These are phyloP conservation scores for Cisticola juncidis DNA, from an alignment of 2,113 vertebrate genomes.

Conservation along the genomic window DNA sequence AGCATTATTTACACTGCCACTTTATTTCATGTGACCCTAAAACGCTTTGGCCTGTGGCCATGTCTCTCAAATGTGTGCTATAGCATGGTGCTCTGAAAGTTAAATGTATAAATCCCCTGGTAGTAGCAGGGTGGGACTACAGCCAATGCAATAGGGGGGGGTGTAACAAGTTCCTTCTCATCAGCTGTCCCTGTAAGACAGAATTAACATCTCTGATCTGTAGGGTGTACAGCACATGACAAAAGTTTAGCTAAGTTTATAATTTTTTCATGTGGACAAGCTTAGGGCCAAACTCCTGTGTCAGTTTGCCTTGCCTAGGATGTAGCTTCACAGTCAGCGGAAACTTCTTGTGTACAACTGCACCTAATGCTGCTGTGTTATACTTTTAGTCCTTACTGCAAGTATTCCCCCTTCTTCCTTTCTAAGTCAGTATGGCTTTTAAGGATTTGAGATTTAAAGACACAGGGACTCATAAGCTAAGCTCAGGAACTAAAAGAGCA, in stretches of 20 bases:
- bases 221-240: not conserved
- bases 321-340: not conserved
- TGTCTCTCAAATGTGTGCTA: not conserved
- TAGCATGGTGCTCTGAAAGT: not conserved
- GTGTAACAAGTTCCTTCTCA: not conserved
- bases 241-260: not conserved
- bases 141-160: not conserved
- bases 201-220: not conserved
- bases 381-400: not conserved
- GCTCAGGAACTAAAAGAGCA: not conserved
- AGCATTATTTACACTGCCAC: not conserved
- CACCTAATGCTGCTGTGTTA: not conserved
- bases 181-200: accelerated
- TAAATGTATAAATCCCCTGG: not conserved
- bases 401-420: not conserved
- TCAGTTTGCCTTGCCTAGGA: not conserved
- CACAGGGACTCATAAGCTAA: not conserved
- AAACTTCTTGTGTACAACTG: not conserved
- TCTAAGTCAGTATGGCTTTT: not conserved
- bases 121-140: not conserved
- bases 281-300: not conserved
- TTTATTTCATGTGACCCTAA: not conserved
- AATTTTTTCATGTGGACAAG: not conserved
- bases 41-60: not conserved
- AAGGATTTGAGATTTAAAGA: not conserved